Conservation (phyloP, 1,140 invertebrate genomes). For the Cotesia typhae region DNA sequence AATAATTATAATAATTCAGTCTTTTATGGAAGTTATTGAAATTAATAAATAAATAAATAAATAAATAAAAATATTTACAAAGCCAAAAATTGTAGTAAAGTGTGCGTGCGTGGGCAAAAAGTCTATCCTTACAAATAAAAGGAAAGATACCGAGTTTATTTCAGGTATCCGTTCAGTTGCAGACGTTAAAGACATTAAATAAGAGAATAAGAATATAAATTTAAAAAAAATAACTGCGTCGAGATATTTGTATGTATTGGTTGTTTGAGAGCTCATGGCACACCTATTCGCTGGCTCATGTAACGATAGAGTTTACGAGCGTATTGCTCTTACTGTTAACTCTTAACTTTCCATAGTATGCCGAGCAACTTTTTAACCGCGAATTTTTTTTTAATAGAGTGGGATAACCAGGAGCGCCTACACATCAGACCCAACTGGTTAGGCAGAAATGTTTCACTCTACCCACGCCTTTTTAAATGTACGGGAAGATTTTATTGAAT, state of each 20-base stretch:
- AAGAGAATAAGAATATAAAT: neutral
- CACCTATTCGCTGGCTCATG: constrained; percentile 21
- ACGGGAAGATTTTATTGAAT: too few species aligned
- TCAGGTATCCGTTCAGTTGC: too few species aligned
- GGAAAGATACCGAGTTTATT: too few species aligned
- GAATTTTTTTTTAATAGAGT: constrained; percentile 40
- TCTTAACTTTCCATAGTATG: constrained; percentile 50
- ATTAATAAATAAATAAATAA: too few species aligned
- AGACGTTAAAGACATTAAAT: neutral
- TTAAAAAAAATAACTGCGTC: neutral
- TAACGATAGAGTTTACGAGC: constrained; percentile 36
- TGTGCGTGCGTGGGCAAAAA: neutral
- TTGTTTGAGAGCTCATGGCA: constrained; percentile 5
- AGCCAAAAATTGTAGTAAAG: too few species aligned
- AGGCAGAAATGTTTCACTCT: constrained; percentile 44
- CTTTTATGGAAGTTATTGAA: too few species aligned
- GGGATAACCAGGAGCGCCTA: constrained; percentile 57
- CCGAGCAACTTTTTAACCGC: constrained; percentile 50
- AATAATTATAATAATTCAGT: neutral
- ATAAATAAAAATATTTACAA: too few species aligned
- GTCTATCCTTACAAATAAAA: too few species aligned
- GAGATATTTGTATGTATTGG: too few species aligned
- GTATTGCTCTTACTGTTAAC: constrained; percentile 35
- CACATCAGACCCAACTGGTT: constrained; percentile 43
- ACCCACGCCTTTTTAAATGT: constrained; percentile 14